A percentile compares a stretch with the other conserved stretches of the same genome.
These are phyloP conservation scores for Trilocha varians DNA, from an alignment of 2,888 invertebrate genomes.

Conservation along the genomic window DNA sequence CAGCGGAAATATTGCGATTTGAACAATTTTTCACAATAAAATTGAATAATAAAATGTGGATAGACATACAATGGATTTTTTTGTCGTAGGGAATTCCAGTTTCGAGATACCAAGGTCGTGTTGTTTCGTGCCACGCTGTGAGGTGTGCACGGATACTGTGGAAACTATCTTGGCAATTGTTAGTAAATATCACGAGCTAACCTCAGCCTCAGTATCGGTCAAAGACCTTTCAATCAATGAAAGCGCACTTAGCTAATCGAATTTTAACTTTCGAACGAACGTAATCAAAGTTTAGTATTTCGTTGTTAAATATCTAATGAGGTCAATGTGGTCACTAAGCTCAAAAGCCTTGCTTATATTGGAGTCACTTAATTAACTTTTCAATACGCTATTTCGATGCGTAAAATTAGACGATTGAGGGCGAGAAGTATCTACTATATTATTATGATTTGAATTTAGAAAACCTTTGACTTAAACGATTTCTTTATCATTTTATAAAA, in stretches of 20 bases:
- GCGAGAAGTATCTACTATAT: too few relatives aligned
- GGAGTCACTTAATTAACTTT: too few relatives aligned
- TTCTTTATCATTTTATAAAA: too few relatives aligned
- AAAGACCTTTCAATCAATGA: neutral
- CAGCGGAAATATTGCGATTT: conserved; percentile 6
- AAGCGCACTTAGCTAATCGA: neutral
- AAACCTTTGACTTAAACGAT: too few relatives aligned
- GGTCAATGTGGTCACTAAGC: too few relatives aligned
- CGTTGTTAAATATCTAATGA: too few relatives aligned
- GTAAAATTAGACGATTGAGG: too few relatives aligned
- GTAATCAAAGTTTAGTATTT: too few relatives aligned
- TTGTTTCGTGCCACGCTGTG: neutral
- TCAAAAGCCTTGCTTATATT: too few relatives aligned
- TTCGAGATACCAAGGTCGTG: conserved; percentile 8
- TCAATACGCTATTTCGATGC: too few relatives aligned
- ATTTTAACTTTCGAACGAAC: neutral
- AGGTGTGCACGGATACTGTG: neutral
- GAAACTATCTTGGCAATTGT: neutral
- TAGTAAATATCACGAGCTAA: neutral
- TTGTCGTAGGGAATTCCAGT: conserved; percentile 5
- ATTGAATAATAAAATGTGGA: conserved; percentile 2
- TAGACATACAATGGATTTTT: neutral
- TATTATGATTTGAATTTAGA: too few relatives aligned
- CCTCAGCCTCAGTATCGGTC: neutral
- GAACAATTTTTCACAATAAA: conserved; percentile 3